Evolutionary conservation across 2,113 vertebrate species (phyloP), one percentile per base, ranked within the genome.

Genomic region (Misgurnus mizolepis): DNA sequence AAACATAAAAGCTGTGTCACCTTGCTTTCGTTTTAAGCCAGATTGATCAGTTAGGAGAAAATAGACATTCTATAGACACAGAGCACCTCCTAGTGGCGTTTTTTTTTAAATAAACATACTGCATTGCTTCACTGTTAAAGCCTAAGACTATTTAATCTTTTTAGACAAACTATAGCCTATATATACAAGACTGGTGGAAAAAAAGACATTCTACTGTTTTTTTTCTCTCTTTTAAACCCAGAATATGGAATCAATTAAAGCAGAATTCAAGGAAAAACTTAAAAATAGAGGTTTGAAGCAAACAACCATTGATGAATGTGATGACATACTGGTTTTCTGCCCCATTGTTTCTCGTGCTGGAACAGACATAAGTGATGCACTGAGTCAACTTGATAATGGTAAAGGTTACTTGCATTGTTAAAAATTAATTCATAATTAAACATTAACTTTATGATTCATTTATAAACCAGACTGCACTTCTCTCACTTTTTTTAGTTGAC

Each of bases 261-360:
- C 27, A 34, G 0, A 0, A 18, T 0, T 47, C 80, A 9, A 34
- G 41, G 7, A 17, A 5, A 1, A 22, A 2, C 58, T 83, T 15
- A 5, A 8, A 2, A 10, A 8, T 0, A 3, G 43, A 12, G 53
- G 14, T 17, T 45, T 83, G 41, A 62, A 41, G 56, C 47, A 58
- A 10, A 58, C 5, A 2, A 14, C 47, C 3, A 0, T 4, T 49
- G 14, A 65, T 4, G 0, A 47, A 4, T 53, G 77, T 65, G 8
- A 76, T 39, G 39, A 15, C 34, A 11, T 79, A 15, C 9, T 83
- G 64, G 4, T 12, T 64, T 74, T 83, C 18, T 75, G 64, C 45
- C 34, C 62, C 43, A 43, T 70, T 65, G 17, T 6, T 22, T 80
- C 78, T 27, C 68, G 68, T 22, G 11, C 60, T 56, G 64, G 70